Evolutionary conservation across 2,113 vertebrate genomes (phyloP).

Genomic region (Dasyurus viverrinus): DNA sequence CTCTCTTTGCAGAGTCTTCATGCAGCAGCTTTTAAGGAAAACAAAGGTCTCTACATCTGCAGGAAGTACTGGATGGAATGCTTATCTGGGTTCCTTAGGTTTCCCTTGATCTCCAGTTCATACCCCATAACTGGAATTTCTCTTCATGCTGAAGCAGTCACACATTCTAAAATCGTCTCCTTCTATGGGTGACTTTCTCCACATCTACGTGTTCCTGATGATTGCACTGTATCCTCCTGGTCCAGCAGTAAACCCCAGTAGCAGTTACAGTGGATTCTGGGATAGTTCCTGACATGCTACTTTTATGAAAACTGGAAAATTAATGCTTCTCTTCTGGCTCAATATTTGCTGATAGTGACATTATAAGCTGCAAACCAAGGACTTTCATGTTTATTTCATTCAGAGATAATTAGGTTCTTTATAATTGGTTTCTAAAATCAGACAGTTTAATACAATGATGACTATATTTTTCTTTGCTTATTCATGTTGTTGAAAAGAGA

Average conservation of each 20-base stretch:
- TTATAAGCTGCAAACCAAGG: slow-evolving; percentile 42
- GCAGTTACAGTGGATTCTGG: slow-evolving; percentile 16
- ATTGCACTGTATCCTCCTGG: not conserved
- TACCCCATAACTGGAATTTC: no score
- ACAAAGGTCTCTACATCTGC: no score
- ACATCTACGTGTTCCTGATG: not conserved
- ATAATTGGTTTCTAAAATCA: slow-evolving; percentile 73
- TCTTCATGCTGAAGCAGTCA: no score
- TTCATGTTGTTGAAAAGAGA: slow-evolving; percentile 39
- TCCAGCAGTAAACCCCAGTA: not conserved
- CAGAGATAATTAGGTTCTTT: slow-evolving; percentile 64
- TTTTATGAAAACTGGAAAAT: slow-evolving; percentile 29
- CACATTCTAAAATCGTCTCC: no score
- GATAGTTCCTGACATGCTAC: not conserved
- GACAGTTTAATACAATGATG: slow-evolving; percentile 65
- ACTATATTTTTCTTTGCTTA: slow-evolving; percentile 59
- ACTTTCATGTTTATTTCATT: slow-evolving; percentile 65
- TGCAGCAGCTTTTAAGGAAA: no score
- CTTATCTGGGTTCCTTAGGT: no score
- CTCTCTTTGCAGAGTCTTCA: no score
- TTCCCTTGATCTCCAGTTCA: no score
- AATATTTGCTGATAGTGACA: slow-evolving; percentile 35
- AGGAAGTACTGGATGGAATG: no score
- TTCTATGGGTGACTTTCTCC: no score
- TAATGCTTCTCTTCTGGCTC: slow-evolving; percentile 30